Evolutionary conservation across 2,797 vertebrate species (phyloP).

Genomic region (Nothura maculosa): DNA sequence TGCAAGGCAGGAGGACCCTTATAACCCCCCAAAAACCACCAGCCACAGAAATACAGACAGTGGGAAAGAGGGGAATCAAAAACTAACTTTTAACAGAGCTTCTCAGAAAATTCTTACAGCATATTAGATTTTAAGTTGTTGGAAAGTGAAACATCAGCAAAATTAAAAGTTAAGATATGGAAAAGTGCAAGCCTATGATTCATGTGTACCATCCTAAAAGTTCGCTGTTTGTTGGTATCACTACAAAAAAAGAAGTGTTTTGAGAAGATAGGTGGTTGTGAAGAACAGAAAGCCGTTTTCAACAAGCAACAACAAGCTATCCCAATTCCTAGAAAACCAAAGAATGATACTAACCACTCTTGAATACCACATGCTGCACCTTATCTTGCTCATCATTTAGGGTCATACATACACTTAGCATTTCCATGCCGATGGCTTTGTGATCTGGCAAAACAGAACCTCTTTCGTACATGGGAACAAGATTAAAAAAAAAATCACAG

Average conservation of each 20-base stretch:
- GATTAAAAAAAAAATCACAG: not conserved
- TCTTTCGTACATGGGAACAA: not conserved
- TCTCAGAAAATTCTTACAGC: slow-evolving; percentile 3
- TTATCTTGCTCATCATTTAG: not conserved
- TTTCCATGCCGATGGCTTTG: accelerated
- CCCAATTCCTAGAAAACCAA: not conserved
- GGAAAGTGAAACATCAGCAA: not conserved
- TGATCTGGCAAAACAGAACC: not conserved
- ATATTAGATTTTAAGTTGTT: not conserved
- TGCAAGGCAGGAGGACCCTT: not conserved
- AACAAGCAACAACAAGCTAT: not conserved
- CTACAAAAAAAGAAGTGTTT: not conserved
- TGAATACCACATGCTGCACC: not conserved
- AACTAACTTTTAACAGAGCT: not conserved
- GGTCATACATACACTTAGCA: not conserved
- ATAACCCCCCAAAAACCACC: not conserved
- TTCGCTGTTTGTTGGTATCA: not conserved
- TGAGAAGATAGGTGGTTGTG: not conserved
- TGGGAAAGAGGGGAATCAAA: not conserved
- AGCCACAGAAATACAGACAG: not conserved
- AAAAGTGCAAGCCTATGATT: not conserved
- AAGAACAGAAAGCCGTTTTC: slow-evolving; percentile 17
- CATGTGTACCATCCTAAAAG: not conserved
- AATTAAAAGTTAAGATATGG: not conserved
- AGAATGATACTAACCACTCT: not conserved